Conservation (phyloP, 2,888 invertebrate genomes). For the Ferdinandea cuprea region DNA sequence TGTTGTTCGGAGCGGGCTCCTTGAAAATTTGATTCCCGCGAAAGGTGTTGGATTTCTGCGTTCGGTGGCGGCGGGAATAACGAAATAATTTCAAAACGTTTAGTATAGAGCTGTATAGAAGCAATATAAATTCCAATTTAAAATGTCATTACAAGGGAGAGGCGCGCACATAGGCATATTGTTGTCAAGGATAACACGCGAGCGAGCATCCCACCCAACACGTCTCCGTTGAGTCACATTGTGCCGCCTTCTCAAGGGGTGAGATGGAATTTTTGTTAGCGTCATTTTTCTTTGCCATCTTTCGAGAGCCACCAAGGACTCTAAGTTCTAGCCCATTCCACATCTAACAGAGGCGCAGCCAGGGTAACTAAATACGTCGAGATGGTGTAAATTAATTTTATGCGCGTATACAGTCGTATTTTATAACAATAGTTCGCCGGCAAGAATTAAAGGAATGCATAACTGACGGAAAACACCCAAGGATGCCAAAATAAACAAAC, state of each 20-base stretch:
- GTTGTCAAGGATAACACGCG: slow-evolving; percentile 46
- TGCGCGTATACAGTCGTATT: slow-evolving; percentile 46
- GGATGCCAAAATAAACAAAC: background rate
- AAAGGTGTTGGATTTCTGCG: slow-evolving; percentile 74
- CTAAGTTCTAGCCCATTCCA: background rate
- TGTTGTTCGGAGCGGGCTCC: slow-evolving; percentile 37
- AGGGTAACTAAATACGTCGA: slow-evolving; percentile 60
- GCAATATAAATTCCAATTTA: slow-evolving; percentile 75
- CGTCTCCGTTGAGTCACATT: background rate
- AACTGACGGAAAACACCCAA: background rate
- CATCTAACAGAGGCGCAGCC: background rate
- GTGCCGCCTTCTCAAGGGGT: background rate
- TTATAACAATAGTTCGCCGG: slow-evolving; percentile 67
- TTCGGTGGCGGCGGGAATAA: slow-evolving; percentile 59
- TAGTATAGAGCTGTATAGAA: slow-evolving; percentile 31
- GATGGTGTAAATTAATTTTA: slow-evolving; percentile 74
- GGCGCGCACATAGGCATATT: slow-evolving; percentile 69
- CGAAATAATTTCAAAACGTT: slow-evolving; percentile 66
- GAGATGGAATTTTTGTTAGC: slow-evolving; percentile 65
- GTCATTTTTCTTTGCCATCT: slow-evolving; percentile 55
- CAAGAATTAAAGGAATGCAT: slow-evolving; percentile 61
- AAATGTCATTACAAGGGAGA: slow-evolving; percentile 68
- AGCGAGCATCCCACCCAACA: background rate
- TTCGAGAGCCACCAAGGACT: slow-evolving; percentile 28
- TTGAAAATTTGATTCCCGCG: slow-evolving; percentile 61